Evolutionary conservation across 2,797 vertebrate genomes (phyloP).

Genomic region (Leptodactylus fallax): DNA sequence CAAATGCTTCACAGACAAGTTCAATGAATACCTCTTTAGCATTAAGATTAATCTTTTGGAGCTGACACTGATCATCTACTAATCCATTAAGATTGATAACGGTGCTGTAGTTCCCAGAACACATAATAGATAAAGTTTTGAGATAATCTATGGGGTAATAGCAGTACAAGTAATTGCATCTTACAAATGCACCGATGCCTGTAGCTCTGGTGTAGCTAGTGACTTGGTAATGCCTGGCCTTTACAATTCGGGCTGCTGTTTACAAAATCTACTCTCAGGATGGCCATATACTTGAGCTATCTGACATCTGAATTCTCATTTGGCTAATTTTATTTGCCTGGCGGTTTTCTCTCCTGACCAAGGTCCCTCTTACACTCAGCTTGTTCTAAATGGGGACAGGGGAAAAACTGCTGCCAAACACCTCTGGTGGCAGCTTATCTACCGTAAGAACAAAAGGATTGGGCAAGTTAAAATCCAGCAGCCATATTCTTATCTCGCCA

Average conservation of each 20-base stretch:
- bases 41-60: slow-evolving; percentile 25
- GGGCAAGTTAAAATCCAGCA: too few species aligned
- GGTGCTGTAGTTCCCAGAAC: slow-evolving; percentile 21
- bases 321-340: too few species aligned
- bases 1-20: slow-evolving; percentile 16
- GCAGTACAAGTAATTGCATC: neutral
- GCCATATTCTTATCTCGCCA: too few species aligned
- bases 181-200: neutral
- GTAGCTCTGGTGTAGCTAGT: neutral
- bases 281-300: too few species aligned
- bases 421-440: too few species aligned
- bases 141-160: slow-evolving; percentile 9
- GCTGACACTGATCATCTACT: slow-evolving; percentile 28
- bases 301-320: too few species aligned
- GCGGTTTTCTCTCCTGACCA: too few species aligned
- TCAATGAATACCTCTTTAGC: slow-evolving; percentile 34
- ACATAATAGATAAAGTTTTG: slow-evolving; percentile 28
- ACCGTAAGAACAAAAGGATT: too few species aligned
- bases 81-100: slow-evolving; percentile 36
- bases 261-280: neutral
- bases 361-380: too few species aligned
- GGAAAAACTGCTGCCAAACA: too few species aligned
- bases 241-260: neutral
- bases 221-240: neutral
- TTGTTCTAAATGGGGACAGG: too few species aligned